Conservation (phyloP, 2,888 invertebrate species). For the Eubasilissa splendida region DNA sequence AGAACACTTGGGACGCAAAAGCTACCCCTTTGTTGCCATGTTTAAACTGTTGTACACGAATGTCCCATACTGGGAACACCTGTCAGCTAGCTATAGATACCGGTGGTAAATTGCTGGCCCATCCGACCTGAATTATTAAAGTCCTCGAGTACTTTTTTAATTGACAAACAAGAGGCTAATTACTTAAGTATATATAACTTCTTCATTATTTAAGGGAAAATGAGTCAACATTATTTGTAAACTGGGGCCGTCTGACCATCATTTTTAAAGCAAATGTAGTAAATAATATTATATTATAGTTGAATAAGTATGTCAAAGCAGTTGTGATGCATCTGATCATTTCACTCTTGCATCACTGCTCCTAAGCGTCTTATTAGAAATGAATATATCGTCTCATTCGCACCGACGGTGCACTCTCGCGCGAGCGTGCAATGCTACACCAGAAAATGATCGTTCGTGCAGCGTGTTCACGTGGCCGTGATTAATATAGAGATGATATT, state of each 20-base stretch:
- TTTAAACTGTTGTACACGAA: constrained; percentile 21
- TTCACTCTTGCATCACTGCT: too few relatives aligned
- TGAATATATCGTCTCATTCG: constrained; percentile 2
- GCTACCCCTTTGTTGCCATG: constrained; percentile 15
- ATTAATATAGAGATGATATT: neutral
- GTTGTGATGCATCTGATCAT: too few relatives aligned
- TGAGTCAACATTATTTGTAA: neutral
- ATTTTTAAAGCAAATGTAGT: too few relatives aligned
- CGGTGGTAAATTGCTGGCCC: constrained; percentile 20
- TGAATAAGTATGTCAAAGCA: too few relatives aligned
- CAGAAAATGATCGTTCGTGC: constrained; percentile 8
- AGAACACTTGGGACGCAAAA: constrained; percentile 25
- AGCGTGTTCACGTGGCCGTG: neutral
- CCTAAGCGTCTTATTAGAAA: too few relatives aligned
- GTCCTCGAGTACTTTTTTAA: constrained; percentile 25
- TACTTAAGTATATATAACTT: constrained; percentile 11
- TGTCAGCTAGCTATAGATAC: constrained; percentile 23
- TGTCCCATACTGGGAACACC: constrained; percentile 18
- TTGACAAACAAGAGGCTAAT: constrained; percentile 26
- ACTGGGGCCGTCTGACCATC: too few relatives aligned
- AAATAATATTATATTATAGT: too few relatives aligned
- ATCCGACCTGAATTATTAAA: constrained; percentile 25
- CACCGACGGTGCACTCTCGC: constrained; percentile 8
- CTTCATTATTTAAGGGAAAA: constrained; percentile 10
- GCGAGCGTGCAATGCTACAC: constrained; percentile 1